These are phyloP conservation scores for Antedon mediterranea DNA, from an alignment of 53 echinoderm and acorn worm species.

Conservation along the genomic window DNA sequence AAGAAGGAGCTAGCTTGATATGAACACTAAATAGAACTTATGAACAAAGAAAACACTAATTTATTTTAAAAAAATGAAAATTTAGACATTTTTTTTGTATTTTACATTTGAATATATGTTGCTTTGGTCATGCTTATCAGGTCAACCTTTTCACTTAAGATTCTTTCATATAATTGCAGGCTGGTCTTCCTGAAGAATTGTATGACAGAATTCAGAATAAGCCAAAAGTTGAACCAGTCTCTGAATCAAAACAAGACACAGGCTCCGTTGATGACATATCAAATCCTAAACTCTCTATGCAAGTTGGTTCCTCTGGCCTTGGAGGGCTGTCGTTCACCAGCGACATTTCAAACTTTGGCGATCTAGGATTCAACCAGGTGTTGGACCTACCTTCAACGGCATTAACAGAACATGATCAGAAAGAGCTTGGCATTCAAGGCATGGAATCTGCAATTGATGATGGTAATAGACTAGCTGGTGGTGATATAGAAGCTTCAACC, in stretches of 20 bases:
- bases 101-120: too few relatives aligned
- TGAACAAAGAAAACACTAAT: too few relatives aligned
- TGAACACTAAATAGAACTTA: too few relatives aligned
- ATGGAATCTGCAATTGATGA: slow-evolving; percentile 25
- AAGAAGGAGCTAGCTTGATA: too few relatives aligned
- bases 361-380: not conserved
- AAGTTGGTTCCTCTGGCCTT: slow-evolving; percentile 24
- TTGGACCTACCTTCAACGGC: not conserved
- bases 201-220: not conserved
- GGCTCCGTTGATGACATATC: too few relatives aligned
- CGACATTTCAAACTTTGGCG: not conserved
- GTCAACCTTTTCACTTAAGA: too few relatives aligned
- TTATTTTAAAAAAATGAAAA: too few relatives aligned
- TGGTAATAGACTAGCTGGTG: not conserved
- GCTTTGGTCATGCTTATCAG: too few relatives aligned
- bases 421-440: not conserved
- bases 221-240: not conserved
- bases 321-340: slow-evolving; percentile 29
- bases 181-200: not conserved
- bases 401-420: too few relatives aligned
- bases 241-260: not conserved
- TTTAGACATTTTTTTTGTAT: too few relatives aligned
- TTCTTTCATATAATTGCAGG: too few relatives aligned
- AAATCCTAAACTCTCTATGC: slow-evolving; percentile 38
- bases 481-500: slow-evolving; percentile 15